These are phyloP conservation scores for Antheraea yamamai DNA, from an alignment of 2,888 invertebrate genomes.

Conservation along the genomic window DNA sequence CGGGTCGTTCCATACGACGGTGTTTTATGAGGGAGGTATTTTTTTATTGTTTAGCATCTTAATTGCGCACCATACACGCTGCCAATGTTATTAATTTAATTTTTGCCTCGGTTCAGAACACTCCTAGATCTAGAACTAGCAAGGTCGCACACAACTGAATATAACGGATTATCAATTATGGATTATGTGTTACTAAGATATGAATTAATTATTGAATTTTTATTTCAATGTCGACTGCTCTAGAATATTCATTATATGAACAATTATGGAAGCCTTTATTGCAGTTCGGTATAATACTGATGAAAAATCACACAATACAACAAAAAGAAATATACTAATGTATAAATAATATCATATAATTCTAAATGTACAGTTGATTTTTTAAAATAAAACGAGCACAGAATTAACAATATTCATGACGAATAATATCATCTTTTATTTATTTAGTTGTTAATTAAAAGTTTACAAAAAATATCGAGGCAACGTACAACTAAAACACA, in stretches of 20 bases:
- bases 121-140: background rate
- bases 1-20: background rate
- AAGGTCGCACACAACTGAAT: background rate
- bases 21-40: background rate
- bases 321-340: background rate
- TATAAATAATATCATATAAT: background rate
- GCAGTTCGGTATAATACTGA: constrained; percentile 8
- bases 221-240: background rate
- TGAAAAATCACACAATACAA: constrained; percentile 3
- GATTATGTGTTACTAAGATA: background rate
- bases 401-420: background rate
- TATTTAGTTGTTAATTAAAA: background rate
- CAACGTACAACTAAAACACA: constrained; percentile 45
- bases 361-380: constrained; percentile 6
- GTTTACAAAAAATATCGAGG: background rate
- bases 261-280: background rate
- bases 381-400: background rate
- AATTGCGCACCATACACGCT: background rate
- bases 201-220: background rate
- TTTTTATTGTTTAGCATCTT: background rate
- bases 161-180: background rate
- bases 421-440: background rate
- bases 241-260: background rate
- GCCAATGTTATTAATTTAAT: no score
- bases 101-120: background rate